Percentiles rank a stretch among this genome's conserved stretches.
Conservation (phyloP, 2,888 invertebrate species). For the Apantesis nais region DNA sequence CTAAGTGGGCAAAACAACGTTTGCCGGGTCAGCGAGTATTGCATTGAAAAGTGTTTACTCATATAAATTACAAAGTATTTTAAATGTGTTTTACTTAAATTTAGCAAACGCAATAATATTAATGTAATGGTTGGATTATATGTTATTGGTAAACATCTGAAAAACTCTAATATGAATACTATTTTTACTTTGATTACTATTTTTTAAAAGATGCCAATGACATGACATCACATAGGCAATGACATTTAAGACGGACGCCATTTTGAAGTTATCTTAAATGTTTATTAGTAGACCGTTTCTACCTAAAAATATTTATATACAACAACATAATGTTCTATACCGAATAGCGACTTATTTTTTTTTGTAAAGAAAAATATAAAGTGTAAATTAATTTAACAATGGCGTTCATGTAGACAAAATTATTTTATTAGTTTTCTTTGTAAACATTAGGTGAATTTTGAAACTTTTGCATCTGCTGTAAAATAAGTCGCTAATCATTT, state of each 20-base stretch:
- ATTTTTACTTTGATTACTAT: neutral
- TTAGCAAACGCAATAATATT: neutral
- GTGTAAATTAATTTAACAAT: neutral
- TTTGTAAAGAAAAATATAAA: neutral
- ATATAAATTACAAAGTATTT: neutral
- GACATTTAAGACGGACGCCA: neutral
- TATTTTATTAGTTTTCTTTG: neutral
- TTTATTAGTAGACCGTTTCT: neutral
- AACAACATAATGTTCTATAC: neutral
- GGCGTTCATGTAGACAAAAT: neutral
- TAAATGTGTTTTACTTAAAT: neutral
- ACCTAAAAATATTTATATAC: neutral
- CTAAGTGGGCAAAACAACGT: no score
- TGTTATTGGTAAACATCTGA: neutral
- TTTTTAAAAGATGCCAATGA: neutral
- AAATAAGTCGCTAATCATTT: neutral
- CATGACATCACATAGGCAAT: neutral
- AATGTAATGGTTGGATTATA: neutral
- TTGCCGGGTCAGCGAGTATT: no score
- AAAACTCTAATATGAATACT: no score
- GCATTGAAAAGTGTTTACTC: neutral
- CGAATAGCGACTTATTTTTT: neutral
- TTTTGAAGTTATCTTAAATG: neutral
- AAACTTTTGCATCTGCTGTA: neutral
- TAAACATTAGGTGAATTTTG: neutral